Evolutionary conservation across 2,113 vertebrate species (phyloP), one percentile per base, ranked within the genome.

Genomic region (Hepsetus odoe): DNA sequence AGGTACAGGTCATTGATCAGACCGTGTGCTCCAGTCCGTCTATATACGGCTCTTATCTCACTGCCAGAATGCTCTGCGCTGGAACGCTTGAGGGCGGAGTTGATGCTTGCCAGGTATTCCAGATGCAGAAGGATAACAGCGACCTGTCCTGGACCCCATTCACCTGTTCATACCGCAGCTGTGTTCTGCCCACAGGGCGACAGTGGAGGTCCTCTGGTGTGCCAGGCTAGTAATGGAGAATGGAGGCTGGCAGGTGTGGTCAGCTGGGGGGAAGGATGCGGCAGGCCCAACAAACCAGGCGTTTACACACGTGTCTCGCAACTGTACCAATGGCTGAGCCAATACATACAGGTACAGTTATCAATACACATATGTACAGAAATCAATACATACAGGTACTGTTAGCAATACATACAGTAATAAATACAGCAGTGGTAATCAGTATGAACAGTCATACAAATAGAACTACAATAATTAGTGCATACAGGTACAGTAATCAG

Each of bases 201-300:
- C 88, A 96, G 95, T 0, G 95, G 95, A 1, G 95, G 95, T 1
- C 95, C 95, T 0, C 85, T 96, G 72, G 90, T 95, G 26, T 96
- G 95, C 87, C 53, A 83, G 10, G 87, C 93, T 51, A 82, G 61
- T 18, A 76, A 64, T 6, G 90, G 91, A 26, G 80, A 86, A 0
- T 96, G 95, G 95, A 87, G 92, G 70, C 89, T 96, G 82, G 95
- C 94, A 0, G 95, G 95, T 0, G 87, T 96, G 28, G 95, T 95
- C 86, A 96, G 95, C 75, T 96, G 95, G 95, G 95, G 95, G 1
- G 91, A 95, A 18, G 95, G 95, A 18, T 96, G 95, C 0, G 95
- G 91, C 5, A 87, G 92, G 22, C 87, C 18, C 35, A 94, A 93
- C 82, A 95, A 95, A 73, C 94, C 95, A 0, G 95, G 95, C 0